phyloP scores from a whole-genome alignment of 2,797 vertebrate species.

The Sciaenops ocellatus region DNA sequence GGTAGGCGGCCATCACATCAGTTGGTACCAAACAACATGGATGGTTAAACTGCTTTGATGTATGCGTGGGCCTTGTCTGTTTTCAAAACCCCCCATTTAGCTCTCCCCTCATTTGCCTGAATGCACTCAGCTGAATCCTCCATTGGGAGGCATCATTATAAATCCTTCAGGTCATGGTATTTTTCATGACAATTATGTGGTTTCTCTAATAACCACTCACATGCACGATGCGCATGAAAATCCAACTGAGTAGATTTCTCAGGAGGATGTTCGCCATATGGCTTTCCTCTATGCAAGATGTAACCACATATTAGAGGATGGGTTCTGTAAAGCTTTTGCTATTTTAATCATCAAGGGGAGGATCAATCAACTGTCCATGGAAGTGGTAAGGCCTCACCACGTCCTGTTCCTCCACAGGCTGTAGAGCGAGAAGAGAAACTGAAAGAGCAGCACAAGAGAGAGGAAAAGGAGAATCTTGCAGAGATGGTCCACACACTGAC shows the following conservation, averaged over 20 bases:
- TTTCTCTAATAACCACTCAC: slow-evolving; percentile 72
- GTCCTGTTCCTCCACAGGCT: slow-evolving; percentile 69
- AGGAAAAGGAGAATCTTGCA: slow-evolving; percentile 70
- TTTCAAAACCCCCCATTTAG: slow-evolving; percentile 64
- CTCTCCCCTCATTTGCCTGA: slow-evolving; percentile 61
- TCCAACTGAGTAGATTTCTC: slow-evolving; percentile 56
- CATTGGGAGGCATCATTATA: slow-evolving; percentile 69
- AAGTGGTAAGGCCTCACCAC: slow-evolving; percentile 39
- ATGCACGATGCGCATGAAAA: slow-evolving; percentile 58
- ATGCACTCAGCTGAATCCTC: slow-evolving; percentile 60
- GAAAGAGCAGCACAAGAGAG: slow-evolving; percentile 66
- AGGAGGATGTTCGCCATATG: slow-evolving; percentile 47
- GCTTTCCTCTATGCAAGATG: slow-evolving; percentile 16
- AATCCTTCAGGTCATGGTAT: slow-evolving; percentile 64
- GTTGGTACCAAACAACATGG: slow-evolving; percentile 52
- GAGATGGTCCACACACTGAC: slow-evolving; percentile 80
- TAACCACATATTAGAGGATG: slow-evolving; percentile 48
- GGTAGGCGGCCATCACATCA: slow-evolving; percentile 41
- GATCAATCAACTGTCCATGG: slow-evolving; percentile 37
- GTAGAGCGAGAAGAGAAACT: slow-evolving; percentile 68
- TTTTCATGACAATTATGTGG: slow-evolving; percentile 67
- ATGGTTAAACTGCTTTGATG: slow-evolving; percentile 69
- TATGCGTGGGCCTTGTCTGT: slow-evolving; percentile 56
- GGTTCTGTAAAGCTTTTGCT: slow-evolving; percentile 27
- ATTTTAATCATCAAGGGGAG: slow-evolving; percentile 22